Evolutionary conservation across 2,888 invertebrate genomes (phyloP), one percentile per base, ranked within the genome.

Genomic region (Eupithecia inturbata): DNA sequence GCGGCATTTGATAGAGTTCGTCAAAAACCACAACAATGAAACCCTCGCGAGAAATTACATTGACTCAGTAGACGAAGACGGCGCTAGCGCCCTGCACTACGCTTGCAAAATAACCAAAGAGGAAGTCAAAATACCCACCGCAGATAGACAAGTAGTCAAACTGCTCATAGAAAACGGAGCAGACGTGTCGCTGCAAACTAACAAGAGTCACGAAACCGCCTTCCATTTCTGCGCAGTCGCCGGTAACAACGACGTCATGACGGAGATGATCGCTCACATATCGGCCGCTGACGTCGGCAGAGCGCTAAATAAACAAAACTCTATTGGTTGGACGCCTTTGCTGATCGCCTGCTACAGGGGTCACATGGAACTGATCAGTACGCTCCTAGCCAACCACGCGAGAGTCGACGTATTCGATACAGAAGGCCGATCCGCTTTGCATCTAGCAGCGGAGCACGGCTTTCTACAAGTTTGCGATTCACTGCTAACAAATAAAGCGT

Each of bases 381-480:
- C 97, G 77, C 95, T 99, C 73, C 95, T 99, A 75, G 96, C 97
- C 57, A 98, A 99, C 91, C 99, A 99, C 89, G 99, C 99, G 12
- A 96, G 99, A 87, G 99, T 99, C 26, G 99, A 99, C 89, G 99
- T 99, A 0, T 99, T 99, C 90, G 99, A 99, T 89, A 97, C 96
- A 79, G 99, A 99, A 91, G 98, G 98, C 45, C 95, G 99, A 84
- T 99, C 99, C 3, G 99, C 99, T 0, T 95, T 99, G 68, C 99
- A 99, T 91, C 94, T 99, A 82, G 99, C 99, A 19, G 98, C 99
- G 0, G 99, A 99, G 91, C 97, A 97, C 84, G 99, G 99, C 4
- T 99, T 97, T 87, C 95, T 99, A 82, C 96, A 97, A 95, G 98
- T 98, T 1, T 98, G 98, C 90, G 98, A 98, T 95, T 98, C 96